A percentile compares a stretch with the other conserved stretches of the same genome.
Conservation (phyloP, 2,113 vertebrate genomes). For the Sula dactylatra region DNA sequence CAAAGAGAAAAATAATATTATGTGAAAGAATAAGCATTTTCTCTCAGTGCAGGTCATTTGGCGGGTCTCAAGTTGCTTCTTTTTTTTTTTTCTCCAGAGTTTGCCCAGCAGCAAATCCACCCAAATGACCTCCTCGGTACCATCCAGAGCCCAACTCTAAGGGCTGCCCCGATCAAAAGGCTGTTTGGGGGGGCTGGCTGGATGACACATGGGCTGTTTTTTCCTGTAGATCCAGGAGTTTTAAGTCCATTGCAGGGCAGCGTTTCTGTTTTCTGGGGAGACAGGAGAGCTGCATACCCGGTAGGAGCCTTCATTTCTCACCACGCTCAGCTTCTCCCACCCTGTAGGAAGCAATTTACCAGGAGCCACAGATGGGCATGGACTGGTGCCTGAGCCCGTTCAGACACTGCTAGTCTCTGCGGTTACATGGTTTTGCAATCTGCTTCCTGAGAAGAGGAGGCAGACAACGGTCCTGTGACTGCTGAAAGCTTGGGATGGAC, state of each 20-base stretch:
- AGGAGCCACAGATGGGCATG: background rate
- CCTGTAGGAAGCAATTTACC: background rate
- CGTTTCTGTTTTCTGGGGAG: background rate
- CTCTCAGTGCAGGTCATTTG: background rate
- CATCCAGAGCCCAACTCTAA: background rate
- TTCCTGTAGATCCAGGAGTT: background rate
- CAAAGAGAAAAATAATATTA: background rate
- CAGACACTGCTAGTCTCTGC: background rate
- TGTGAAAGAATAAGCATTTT: background rate
- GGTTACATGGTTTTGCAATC: background rate
- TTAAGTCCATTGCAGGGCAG: background rate
- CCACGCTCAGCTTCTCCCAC: background rate
- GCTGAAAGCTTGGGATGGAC: background rate
- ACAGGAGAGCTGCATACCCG: background rate
- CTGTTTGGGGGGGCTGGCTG: background rate
- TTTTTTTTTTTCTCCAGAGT: background rate
- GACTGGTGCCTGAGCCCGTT: background rate
- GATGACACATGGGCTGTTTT: background rate
- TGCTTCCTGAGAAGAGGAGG: background rate
- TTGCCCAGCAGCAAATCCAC: background rate
- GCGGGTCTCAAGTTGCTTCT: background rate
- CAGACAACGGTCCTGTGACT: background rate
- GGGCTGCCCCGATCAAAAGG: accelerated
- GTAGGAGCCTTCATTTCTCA: background rate
- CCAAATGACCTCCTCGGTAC: background rate